phyloP scores from a whole-genome alignment of 2,888 invertebrate genomes.

The Temnothorax rugatulus region DNA sequence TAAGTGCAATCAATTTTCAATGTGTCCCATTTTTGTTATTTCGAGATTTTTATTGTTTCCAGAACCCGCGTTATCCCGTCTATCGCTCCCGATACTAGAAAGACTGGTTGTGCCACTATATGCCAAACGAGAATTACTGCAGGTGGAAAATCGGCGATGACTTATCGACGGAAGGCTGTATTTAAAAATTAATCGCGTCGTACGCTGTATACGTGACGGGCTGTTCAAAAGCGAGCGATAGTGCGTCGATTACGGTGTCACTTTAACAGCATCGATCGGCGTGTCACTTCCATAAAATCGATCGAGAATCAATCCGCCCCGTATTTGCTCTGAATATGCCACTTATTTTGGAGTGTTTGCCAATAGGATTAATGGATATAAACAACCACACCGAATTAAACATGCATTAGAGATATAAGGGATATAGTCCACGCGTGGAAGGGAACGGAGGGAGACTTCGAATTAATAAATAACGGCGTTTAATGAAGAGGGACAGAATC shows the following conservation, averaged over 20 bases:
- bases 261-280: constrained; percentile 31
- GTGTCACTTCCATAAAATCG: constrained; percentile 34
- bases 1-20: constrained; percentile 2
- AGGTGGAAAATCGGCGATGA: constrained; percentile 12
- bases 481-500: constrained; percentile 48
- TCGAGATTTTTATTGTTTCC: constrained; percentile 14
- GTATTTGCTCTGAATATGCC: background rate
- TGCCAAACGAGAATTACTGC: background rate
- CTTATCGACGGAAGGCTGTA: constrained; percentile 6
- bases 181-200: constrained; percentile 34
- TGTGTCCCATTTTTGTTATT: background rate
- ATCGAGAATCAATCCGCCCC: constrained; percentile 16
- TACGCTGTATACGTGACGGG: constrained; percentile 4
- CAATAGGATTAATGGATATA: constrained; percentile 48
- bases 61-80: background rate
- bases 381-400: constrained; percentile 46
- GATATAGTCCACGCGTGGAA: background rate
- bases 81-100: background rate
- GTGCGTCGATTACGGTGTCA: constrained; percentile 26
- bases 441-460: background rate
- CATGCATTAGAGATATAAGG: constrained; percentile 36
- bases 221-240: background rate
- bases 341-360: constrained; percentile 45
- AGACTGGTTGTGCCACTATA: background rate
- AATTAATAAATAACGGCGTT: constrained; percentile 28